Evolutionary conservation across 1,140 invertebrate species (phyloP).

Genomic region (Coptotermes formosanus): DNA sequence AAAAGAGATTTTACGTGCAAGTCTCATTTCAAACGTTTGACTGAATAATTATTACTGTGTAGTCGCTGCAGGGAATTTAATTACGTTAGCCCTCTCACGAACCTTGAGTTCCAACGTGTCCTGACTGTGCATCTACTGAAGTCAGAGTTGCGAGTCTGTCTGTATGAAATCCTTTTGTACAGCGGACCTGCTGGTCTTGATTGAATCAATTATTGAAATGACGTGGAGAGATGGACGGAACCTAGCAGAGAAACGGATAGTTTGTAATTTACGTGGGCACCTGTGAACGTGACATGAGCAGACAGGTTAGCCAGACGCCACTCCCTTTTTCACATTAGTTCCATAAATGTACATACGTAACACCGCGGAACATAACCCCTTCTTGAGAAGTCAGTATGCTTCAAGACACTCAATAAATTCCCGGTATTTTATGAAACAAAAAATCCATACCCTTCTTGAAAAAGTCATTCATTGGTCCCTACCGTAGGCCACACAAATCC

Average conservation of each 20-base stretch:
- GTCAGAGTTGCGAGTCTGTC: background rate
- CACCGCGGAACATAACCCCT: too few species aligned
- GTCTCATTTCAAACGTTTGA: background rate
- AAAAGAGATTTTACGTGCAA: background rate
- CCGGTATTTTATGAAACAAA: too few species aligned
- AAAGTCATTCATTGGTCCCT: too few species aligned
- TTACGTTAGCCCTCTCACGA: background rate
- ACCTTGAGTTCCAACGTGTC: slow-evolving; percentile 2
- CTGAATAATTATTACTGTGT: background rate
- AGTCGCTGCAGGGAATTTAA: background rate
- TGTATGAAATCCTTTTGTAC: slow-evolving; percentile 1
- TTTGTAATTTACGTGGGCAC: background rate
- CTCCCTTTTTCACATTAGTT: background rate
- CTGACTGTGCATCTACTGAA: background rate
- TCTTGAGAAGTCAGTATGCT: too few species aligned
- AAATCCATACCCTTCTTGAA: too few species aligned
- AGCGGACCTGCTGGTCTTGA: background rate
- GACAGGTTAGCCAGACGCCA: background rate
- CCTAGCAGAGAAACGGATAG: background rate
- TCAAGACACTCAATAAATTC: too few species aligned
- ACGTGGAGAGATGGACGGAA: slow-evolving; percentile 5
- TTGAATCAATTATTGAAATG: slow-evolving; percentile 19
- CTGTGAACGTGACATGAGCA: background rate
- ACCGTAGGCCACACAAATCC: too few species aligned
- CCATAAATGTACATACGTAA: background rate